Base-by-base conservation (phyloP, 2,113 vertebrate genomes). In the Bambusicola thoracicus region DNA sequence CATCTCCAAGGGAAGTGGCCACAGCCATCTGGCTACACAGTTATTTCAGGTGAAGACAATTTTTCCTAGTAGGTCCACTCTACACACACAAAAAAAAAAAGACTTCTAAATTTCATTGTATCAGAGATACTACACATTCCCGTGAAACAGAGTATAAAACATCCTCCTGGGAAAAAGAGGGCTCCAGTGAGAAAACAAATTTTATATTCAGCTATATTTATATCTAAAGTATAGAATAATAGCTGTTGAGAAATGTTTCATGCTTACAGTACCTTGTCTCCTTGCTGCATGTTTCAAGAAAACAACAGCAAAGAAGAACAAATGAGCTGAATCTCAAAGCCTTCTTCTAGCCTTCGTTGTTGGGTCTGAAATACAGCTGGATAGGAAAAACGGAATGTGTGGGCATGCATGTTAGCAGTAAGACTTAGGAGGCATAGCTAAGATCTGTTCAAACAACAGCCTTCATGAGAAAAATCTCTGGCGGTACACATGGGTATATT, bases 191-290 rank as follows among this genome's bases (percentile, higher is more conserved):
- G 49, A 40, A 85, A 85, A 4, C 1, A 1, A 67, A 6, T 44
- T 74, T 66, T 74, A 34, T 48, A 55, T 81, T 49, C 30, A 15
- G 27, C 27, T 53, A 53, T 53, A 53, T 53, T 53, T 29, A 53
- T 53, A 53, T 27, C 27, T 27, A 29, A 53, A 46, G 41, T 41
- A 29, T 38, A 34, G 44, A 92, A 48, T 32, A 13, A 53, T 22
- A 8, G 10, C 49, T 0, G 0, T 1, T 8, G 10, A 43, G 6
- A 81, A 85, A 55, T 0, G 10, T 32, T 86, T 34, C 15, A 8
- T 1, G 4, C 40, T 61, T 61, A 6, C 30, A 82, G 73, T 18
- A 92, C 12, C 44, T 49, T 34, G 51, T 63, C 19, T 84, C 56
- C 61, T 55, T 56, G 51, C 51, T 68, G 51, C 12, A 32, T 1